These are phyloP conservation scores for Rhinoraja longicauda DNA, from an alignment of 2,797 vertebrate species.

Conservation along the genomic window DNA sequence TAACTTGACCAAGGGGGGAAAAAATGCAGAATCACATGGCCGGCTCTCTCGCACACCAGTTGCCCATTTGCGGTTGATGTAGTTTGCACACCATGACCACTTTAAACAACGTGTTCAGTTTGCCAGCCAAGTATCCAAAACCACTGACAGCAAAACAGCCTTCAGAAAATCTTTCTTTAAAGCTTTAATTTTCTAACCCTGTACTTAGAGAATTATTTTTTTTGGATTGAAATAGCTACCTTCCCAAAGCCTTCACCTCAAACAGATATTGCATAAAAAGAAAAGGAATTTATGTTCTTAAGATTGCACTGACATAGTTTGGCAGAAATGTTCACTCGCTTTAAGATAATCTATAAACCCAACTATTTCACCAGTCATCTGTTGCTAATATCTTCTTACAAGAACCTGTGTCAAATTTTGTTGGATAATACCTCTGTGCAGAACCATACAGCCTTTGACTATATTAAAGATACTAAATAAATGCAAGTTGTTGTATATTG, in stretches of 20 bases:
- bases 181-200: not conserved
- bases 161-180: not conserved
- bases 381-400: not conserved
- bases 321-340: not conserved
- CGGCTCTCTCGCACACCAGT: not conserved
- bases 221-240: not conserved
- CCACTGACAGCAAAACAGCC: not conserved
- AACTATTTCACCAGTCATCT: not conserved
- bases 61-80: not conserved
- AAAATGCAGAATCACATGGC: not conserved
- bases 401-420: no score
- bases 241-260: not conserved
- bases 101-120: not conserved
- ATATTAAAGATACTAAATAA: not conserved
- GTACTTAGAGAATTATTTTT: not conserved
- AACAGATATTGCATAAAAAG: not conserved
- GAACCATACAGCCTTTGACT: not conserved
- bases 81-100: not conserved
- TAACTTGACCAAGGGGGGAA: not conserved
- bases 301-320: no score
- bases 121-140: not conserved
- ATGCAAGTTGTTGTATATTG: constrained; percentile 11
- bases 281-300: not conserved
- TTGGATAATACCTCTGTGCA: not conserved
- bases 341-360: not conserved